Evolutionary conservation across 2,797 vertebrate genomes (phyloP).

Genomic region (Gymnothorax javanicus): DNA sequence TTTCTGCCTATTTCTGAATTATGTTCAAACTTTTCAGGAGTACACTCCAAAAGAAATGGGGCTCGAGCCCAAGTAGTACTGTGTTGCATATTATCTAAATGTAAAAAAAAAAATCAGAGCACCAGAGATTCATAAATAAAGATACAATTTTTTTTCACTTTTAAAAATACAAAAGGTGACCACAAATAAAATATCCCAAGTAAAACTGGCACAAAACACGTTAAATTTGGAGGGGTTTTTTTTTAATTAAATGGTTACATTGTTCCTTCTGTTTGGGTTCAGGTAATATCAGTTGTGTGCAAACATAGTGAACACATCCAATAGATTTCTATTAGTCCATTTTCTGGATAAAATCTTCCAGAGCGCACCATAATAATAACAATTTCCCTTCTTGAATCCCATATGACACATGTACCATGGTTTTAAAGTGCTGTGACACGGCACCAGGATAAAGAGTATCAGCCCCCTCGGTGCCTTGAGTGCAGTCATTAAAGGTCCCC

Average conservation of each 20-base stretch:
- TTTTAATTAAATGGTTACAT: conserved; percentile 50
- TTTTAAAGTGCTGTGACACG: conserved; percentile 35
- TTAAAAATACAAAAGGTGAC: background rate
- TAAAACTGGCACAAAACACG: conserved; percentile 56
- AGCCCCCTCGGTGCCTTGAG: background rate
- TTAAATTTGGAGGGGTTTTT: conserved; percentile 50
- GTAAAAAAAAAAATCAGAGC: conserved; percentile 39
- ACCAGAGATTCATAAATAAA: conserved; percentile 58
- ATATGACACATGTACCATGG: conserved; percentile 33
- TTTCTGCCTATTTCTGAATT: background rate
- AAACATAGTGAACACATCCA: background rate
- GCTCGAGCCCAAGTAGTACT: conserved; percentile 34
- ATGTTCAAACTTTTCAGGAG: conserved; percentile 32
- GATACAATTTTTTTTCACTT: conserved; percentile 15
- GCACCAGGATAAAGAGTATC: conserved; percentile 5
- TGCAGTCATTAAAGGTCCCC: background rate
- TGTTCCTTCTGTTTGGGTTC: conserved; percentile 39
- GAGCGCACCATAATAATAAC: conserved; percentile 45
- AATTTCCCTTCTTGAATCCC: conserved; percentile 50
- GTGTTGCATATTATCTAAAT: conserved; percentile 39
- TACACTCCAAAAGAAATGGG: background rate
- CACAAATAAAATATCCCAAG: background rate
- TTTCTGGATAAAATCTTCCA: conserved; percentile 32
- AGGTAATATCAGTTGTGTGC: conserved; percentile 12
- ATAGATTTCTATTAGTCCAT: background rate